Evolutionary conservation across 2,113 vertebrate genomes (phyloP).

Genomic region (Epinephelus lanceolatus): DNA sequence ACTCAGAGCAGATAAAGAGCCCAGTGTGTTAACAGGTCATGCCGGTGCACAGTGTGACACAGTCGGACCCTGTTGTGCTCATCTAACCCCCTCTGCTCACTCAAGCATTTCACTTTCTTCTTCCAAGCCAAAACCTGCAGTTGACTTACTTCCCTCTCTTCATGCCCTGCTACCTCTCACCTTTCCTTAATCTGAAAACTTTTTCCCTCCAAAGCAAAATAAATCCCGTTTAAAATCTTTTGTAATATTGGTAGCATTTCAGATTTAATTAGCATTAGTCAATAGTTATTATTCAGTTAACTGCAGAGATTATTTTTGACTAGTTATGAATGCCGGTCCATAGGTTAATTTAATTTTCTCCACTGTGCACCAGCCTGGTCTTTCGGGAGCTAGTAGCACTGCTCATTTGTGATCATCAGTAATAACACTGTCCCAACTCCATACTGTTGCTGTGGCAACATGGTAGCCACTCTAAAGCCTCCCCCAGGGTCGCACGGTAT

Average conservation of each 20-base stretch:
- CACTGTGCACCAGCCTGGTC: too few species aligned
- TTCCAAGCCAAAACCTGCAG: not conserved
- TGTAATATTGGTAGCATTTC: not conserved
- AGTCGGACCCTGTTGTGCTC: conserved; percentile 5
- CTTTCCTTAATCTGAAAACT: not conserved
- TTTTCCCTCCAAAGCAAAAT: conserved; percentile 3
- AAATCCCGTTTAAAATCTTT: not conserved
- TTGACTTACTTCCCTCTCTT: not conserved
- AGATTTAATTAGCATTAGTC: not conserved
- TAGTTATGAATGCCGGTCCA: too few species aligned
- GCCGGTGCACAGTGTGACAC: conserved; percentile 22
- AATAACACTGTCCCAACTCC: too few species aligned
- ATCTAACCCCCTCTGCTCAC: not conserved
- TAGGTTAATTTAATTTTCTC: too few species aligned
- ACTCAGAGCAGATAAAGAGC: conserved; percentile 26
- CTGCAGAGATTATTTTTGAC: too few species aligned
- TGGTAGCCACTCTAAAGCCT: too few species aligned
- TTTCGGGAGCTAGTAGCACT: too few species aligned
- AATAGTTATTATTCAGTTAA: too few species aligned
- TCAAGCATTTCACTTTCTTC: not conserved
- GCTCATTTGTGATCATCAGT: too few species aligned
- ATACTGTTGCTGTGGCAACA: too few species aligned
- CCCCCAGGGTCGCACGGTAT: too few species aligned
- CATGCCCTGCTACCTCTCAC: not conserved
- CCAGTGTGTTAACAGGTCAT: conserved; percentile 17